These are phyloP conservation scores for Corynorhinus townsendii DNA, from an alignment of 2,113 vertebrate genomes.

Conservation along the genomic window DNA sequence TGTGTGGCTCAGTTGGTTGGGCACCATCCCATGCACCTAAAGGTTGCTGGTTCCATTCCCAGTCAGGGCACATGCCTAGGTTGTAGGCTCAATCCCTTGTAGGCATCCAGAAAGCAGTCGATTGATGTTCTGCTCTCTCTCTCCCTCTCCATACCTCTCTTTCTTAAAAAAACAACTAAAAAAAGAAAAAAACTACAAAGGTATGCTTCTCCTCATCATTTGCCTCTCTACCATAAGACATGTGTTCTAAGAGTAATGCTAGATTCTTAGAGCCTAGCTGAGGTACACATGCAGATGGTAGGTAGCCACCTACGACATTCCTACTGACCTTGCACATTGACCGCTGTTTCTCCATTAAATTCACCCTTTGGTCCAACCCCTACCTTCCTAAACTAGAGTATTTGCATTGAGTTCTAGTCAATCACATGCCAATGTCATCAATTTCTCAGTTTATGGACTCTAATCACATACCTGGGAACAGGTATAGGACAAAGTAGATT, in stretches of 20 bases:
- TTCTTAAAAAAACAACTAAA: background rate
- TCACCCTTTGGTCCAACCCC: background rate
- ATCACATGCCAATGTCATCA: background rate
- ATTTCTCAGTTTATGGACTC: background rate
- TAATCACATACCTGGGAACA: background rate
- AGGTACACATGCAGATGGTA: background rate
- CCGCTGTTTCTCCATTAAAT: background rate
- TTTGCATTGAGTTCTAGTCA: background rate
- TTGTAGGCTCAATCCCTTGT: background rate
- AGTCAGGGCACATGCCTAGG: background rate
- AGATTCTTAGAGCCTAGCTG: background rate
- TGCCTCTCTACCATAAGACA: background rate
- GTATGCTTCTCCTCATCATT: background rate
- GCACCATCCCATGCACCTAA: background rate
- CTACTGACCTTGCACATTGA: background rate
- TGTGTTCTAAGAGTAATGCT: background rate
- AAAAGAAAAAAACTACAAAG: background rate
- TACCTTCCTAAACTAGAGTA: background rate
- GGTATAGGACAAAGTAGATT: background rate
- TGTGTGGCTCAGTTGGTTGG: background rate
- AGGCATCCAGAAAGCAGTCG: background rate
- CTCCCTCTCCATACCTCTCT: background rate
- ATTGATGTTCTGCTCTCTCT: background rate
- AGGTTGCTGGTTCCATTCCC: background rate
- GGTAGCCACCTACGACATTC: background rate